Base-by-base conservation (phyloP, 2,113 vertebrate species). In the Nothoprocta pentlandii region DNA sequence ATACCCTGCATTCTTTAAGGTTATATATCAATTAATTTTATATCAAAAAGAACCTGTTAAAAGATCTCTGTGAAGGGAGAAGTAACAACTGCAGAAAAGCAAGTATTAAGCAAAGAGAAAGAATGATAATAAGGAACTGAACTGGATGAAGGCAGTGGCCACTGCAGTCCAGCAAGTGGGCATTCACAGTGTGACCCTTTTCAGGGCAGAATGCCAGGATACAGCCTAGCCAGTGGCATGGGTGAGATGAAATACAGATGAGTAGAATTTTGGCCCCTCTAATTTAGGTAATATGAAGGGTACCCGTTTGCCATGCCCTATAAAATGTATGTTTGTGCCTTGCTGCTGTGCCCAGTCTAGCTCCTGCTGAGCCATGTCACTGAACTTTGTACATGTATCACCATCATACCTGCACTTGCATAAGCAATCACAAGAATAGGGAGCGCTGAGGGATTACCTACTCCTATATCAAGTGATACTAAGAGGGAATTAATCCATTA, bases 101-200 rank as follows among this genome's bases (percentile, higher is more conserved):
- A 77, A 84, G 36, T 3, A 6, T 13, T n/a, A 36, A 71, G 51
- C 15, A 28, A 56, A 81, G 34, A 56, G 12, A 41, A 87, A 75
- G 81, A 2, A 22, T 5, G 51, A 2, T 17, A 44, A 5, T 6
- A 69, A 26, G 0, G 3, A 5, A 34, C 9, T 62, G 67, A 44
- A 64, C 4, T 44, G 26, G 86, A n/a, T 16, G 44, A 30, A 23
- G 12, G 26, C 30, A 49, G 42, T 32, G 47, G 10, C 15, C 67
- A 41, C 41, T 83, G 16, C 16, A 14, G 53, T 79, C 25, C 59
- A 1, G 0, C 2, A 26, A 42, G 14, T 1, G 17, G 39, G 61
- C 12, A 56, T 32, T 71, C 47, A 68, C 54, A 53, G 56, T 19
- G 26, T 22, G 21, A 14, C 13, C 21, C 11, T 76, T 87, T 78